Base-by-base conservation (phyloP, 2,888 invertebrate genomes). In the Cephus runcator region DNA sequence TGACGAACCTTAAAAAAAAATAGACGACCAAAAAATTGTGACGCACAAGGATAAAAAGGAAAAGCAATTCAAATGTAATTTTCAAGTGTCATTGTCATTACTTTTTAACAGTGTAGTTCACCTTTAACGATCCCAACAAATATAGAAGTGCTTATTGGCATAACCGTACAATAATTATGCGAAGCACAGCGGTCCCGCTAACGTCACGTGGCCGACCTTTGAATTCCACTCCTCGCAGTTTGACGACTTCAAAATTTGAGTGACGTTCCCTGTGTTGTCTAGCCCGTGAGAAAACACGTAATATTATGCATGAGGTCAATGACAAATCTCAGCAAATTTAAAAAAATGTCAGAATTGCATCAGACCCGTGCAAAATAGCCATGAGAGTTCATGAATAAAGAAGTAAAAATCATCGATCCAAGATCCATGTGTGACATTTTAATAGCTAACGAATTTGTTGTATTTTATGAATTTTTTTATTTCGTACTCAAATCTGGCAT, bases 131-230 rank as follows among this genome's bases (percentile, higher is more conserved):
- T 56, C 56, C 2, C 23, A 9, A 56, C 56, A 56, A 23, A 56
- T 9, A 56, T 23, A 9, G 15, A 56, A 56, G 56, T 56, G 56
- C 23, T 23, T 23, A 31, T 77, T 81, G 80, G 75, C 79, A 81
- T 80, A 84, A 84, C 75, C 73, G 71, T 78, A 76, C 81, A 84
- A 84, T 79, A 82, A 75, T 82, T 79, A 87, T 85, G 82, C 86
- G 75, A 77, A 71, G 68, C 87, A 83, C 86, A 83, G 76, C 74
- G 73, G 75, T 34, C 40, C 77, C 69, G 69, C 77, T 80, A 78
- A 79, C 83, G 83, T 83, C 81, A 79, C 73, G 31, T 78, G 56
- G 56, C 9, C 81, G 84, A 83, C 83, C 87, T 87, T 86, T 73
- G 76, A 83, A 83, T 80, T 77, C 77, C 80, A 23, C 9, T 56